Evolutionary conservation across 2,113 vertebrate species (phyloP), one percentile per base, ranked within the genome.

Genomic region (Semnopithecus entellus): DNA sequence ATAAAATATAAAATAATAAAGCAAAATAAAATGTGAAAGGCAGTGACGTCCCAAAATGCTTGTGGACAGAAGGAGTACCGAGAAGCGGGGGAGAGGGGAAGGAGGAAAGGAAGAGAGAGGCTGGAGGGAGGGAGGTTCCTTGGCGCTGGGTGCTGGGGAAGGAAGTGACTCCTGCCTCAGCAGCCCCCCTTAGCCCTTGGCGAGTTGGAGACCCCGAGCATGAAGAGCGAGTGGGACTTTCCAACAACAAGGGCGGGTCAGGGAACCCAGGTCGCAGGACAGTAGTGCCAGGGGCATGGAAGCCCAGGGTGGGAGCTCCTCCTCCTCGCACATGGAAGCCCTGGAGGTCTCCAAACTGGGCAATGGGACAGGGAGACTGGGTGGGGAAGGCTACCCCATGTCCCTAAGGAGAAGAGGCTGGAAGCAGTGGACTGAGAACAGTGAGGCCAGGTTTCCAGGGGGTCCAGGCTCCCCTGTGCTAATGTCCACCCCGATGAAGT

Each of bases 341-440:
- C 12, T 27, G 10, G 17, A 22, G 30, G n/a, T 35, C 6, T 72
- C 27, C 11, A 23, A 22, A 48, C 12, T 16, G 43, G 43, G 12
- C 10, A 13, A 27, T 6, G 27, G 27, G n/a, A 30, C 5, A 38
- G n/a, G 30, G 6, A 61, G 10, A 8, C 6, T 0, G 17, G 20
- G 0, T 7, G 11, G 45, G 3, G 38, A 4, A 22, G 12, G 17
- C 45, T 4, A 0, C 18, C 2, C 3, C 5, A 1, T 17, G 3
- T 72, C 30, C 8, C 8, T 9, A 4, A 17, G 11, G 55, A 20
- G n/a, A 57, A 32, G 17, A 8, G 32, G 13, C 14, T 38, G 12
- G 9, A 23, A 68, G 27, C 35, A 25, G 14, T 6, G 18, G 2
- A 25, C 27, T 3, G 8, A 2, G 48, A 20, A 5, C 16, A 17